These are phyloP conservation scores for Crypturellus undulatus DNA, from an alignment of 2,113 vertebrate species.

Conservation along the genomic window DNA sequence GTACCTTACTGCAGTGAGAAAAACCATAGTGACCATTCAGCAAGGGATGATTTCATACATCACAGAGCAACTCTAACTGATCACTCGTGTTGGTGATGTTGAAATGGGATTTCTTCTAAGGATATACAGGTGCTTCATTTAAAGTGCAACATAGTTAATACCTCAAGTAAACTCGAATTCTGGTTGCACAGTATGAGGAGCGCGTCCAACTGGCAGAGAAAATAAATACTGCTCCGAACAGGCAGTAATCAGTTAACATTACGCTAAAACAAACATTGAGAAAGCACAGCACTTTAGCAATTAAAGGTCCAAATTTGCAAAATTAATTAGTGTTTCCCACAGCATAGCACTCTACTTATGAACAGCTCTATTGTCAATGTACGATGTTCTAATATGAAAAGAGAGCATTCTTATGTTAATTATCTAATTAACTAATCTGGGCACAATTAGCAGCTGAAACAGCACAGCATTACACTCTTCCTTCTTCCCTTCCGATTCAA, in stretches of 20 bases:
- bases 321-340: slow-evolving; percentile 77
- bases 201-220: slow-evolving; percentile 59
- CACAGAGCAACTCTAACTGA: not conserved
- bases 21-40: not conserved
- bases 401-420: slow-evolving; percentile 73
- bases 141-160: not conserved
- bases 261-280: slow-evolving; percentile 53
- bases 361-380: slow-evolving; percentile 71
- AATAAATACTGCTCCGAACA: slow-evolving; percentile 62
- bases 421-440: slow-evolving; percentile 75
- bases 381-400: slow-evolving; percentile 71
- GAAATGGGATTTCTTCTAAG: not conserved
- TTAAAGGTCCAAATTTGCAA: slow-evolving; percentile 72
- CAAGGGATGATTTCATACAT: not conserved
- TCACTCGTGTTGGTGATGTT: not conserved
- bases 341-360: slow-evolving; percentile 61
- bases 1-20: not conserved
- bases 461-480: slow-evolving; percentile 53
- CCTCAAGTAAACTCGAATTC: slow-evolving; percentile 13
- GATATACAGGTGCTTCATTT: not conserved
- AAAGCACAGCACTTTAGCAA: slow-evolving; percentile 69
- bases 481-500: slow-evolving; percentile 48
- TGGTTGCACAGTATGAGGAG: slow-evolving; percentile 37
- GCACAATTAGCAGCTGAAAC: slow-evolving; percentile 70
- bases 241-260: slow-evolving; percentile 33